phyloP scores from a whole-genome alignment of 2,113 vertebrate genomes.

The Halcyon malimbica region DNA sequence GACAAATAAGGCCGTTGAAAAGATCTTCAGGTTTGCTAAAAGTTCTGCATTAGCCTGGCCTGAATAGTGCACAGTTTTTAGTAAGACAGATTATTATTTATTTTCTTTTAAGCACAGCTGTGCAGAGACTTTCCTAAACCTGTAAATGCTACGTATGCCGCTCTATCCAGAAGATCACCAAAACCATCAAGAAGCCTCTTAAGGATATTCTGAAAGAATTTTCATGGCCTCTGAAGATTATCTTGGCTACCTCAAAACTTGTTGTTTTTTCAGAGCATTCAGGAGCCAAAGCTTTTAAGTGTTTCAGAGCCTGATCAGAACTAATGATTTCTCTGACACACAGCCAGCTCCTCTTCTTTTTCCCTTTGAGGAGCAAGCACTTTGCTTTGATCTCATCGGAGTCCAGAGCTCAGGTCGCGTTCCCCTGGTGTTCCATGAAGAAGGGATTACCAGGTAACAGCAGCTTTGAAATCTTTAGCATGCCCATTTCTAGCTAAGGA shows the following conservation, averaged over 20 bases:
- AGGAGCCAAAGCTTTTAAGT: neutral
- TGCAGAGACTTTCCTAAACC: neutral
- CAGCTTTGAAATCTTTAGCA: neutral
- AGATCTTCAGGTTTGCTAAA: neutral
- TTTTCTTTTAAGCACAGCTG: neutral
- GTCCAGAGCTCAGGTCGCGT: neutral
- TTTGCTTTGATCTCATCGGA: neutral
- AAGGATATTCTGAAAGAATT: neutral
- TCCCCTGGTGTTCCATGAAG: neutral
- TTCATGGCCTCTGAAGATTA: neutral
- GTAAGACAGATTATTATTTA: too few relatives aligned
- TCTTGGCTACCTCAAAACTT: neutral
- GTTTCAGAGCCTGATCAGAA: neutral
- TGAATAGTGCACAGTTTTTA: neutral
- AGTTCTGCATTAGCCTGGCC: neutral
- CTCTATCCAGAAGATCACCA: neutral
- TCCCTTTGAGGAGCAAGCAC: rapidly evolving
- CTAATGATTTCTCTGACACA: neutral
- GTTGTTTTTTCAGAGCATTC: neutral
- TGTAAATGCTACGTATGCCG: rapidly evolving
- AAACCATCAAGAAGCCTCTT: neutral
- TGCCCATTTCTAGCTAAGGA: neutral
- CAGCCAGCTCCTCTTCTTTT: neutral
- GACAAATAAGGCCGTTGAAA: neutral
- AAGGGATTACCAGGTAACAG: rapidly evolving